Conservation (phyloP, 1,140 invertebrate genomes). For the Hypothenemus hampei region DNA sequence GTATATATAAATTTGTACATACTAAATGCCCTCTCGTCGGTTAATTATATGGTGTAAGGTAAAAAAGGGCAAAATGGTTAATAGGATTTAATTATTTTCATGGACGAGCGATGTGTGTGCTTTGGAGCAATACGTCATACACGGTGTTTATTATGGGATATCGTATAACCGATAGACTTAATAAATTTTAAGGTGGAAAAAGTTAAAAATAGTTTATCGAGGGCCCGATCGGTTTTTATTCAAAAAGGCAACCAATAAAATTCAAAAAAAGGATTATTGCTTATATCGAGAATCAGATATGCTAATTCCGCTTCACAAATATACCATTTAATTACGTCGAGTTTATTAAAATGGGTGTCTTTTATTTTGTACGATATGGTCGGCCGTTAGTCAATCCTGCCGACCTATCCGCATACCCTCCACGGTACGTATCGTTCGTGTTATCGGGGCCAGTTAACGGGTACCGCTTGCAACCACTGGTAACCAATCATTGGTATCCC, state of each 20-base stretch:
- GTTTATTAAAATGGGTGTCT: constrained; percentile 21
- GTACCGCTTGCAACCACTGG: constrained; percentile 35
- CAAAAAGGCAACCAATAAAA: constrained; percentile 1
- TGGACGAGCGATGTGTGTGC: neutral
- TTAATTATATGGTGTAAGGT: constrained; percentile 14
- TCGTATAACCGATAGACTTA: too few relatives aligned
- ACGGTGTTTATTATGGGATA: too few relatives aligned
- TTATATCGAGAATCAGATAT: neutral
- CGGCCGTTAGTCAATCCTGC: constrained; percentile 4
- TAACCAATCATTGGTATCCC: constrained; percentile 47
- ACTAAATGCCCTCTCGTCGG: constrained; percentile 14
- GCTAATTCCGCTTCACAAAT: constrained; percentile 33
- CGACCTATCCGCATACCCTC: neutral
- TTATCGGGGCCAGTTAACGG: neutral
- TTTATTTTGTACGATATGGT: constrained; percentile 21
- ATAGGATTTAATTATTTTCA: constrained; percentile 16
- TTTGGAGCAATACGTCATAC: constrained; percentile 1
- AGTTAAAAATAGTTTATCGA: too few relatives aligned
- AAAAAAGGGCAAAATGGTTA: constrained; percentile 14
- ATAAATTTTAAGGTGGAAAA: too few relatives aligned
- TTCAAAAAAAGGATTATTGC: neutral
- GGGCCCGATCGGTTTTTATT: too few relatives aligned
- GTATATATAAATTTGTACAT: constrained; percentile 27
- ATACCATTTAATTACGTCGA: constrained; percentile 35
- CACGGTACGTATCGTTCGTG: too few relatives aligned